phyloP scores from a whole-genome alignment of 2,113 vertebrate species.

The Martes martes region DNA sequence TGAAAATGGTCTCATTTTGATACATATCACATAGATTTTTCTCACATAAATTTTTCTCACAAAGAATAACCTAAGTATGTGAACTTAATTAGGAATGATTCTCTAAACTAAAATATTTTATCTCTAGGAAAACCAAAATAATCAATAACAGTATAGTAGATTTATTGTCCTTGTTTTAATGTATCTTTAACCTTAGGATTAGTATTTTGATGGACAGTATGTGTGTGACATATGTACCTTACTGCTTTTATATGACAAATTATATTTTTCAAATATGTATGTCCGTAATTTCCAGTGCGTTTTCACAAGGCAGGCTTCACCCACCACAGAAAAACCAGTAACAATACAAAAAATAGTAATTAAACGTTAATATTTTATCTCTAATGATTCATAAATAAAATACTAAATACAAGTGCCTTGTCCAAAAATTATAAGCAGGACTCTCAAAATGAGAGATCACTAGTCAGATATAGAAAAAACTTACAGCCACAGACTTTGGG shows the following conservation, averaged over 20 bases:
- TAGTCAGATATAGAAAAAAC: neutral
- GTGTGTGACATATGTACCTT: neutral
- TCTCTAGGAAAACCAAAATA: neutral
- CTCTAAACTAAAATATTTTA: neutral
- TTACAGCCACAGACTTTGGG: neutral
- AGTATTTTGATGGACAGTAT: neutral
- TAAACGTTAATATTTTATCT: neutral
- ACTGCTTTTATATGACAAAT: neutral
- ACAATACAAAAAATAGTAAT: neutral
- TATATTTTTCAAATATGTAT: neutral
- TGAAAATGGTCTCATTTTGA: neutral
- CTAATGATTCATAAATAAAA: neutral
- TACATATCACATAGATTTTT: neutral
- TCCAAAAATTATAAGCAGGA: fast-evolving
- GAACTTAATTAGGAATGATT: neutral
- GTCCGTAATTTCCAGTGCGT: neutral
- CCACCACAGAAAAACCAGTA: neutral
- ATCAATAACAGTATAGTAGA: neutral
- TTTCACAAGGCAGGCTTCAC: neutral
- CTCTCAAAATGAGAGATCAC: too few relatives aligned
- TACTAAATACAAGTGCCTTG: neutral
- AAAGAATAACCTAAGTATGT: neutral
- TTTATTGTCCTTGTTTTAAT: neutral
- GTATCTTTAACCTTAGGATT: neutral
- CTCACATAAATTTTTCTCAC: neutral